Evolutionary conservation across 2,797 vertebrate species (phyloP), one percentile per base, ranked within the genome.

Genomic region (Sebastes minor): DNA sequence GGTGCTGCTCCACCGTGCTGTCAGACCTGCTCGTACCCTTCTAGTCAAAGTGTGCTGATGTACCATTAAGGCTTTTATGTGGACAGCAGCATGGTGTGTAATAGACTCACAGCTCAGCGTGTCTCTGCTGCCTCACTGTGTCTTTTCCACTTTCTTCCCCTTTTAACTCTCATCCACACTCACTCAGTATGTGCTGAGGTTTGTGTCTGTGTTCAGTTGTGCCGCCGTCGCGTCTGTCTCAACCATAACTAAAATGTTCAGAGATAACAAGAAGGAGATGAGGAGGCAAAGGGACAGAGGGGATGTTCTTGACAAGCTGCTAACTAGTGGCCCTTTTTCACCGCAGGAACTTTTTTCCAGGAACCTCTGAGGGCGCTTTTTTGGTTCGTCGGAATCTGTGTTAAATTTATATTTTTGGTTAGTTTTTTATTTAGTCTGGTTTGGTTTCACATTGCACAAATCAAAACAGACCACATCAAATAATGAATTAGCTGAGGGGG

Each of bases 1-100:
- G 83, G 64, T 49, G 75, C 33, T 20, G 69, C 80, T 82, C 53
- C 74, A 11, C 42, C 32, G 16, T 71, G 76, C 83, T 82, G 85
- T 88, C 83, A 52, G 83, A 82, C 80, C 65, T 60, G 76, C 80
- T 86, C 83, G 75, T 57, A 74, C 33, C 70, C 56, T 56, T 69
- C 53, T 0, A 56, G 52, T 62, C 75, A 23, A 57, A 78, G 76
- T 73, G 80, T 49, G 64, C 23, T 30, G 80, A 74, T 53, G 80
- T 81, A 76, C 84, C 84, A 76, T 83, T 82, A 77, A 22, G 74
- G 68, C 82, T 83, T 77, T 62, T 67, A 71, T 79, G 87, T 67
- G 56, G 80, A 89, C 80, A 71, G 83, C 52, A 66, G 71, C 64
- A 2, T 46, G 76, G 71, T 33, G 88, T 59, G 76, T 79, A 85